phyloP scores from a whole-genome alignment of 2,888 invertebrate species.

The Mesochorus sp. region DNA sequence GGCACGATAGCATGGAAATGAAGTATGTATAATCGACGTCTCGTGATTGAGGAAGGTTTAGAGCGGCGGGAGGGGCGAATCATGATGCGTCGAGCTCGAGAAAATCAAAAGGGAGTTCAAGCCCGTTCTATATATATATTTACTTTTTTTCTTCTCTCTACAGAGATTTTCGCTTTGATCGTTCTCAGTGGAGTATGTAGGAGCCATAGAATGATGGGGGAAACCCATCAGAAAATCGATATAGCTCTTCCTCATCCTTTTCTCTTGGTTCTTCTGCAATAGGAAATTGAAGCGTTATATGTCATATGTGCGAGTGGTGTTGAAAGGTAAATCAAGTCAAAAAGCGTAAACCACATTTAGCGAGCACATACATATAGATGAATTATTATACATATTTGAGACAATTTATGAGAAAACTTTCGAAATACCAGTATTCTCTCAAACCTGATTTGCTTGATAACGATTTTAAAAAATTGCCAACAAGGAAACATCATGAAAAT shows the following conservation, averaged over 20 bases:
- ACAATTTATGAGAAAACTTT: neutral
- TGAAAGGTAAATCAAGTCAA: constrained; percentile 18
- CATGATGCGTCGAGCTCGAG: constrained; percentile 9
- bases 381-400: neutral
- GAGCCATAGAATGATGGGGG: constrained; percentile 15
- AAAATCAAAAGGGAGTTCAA: constrained; percentile 42
- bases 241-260: neutral
- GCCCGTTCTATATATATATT: constrained; percentile 5
- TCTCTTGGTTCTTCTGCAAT: constrained; percentile 2
- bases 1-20: constrained; percentile 36
- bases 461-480: too few species aligned
- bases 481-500: too few species aligned
- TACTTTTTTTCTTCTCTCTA: constrained; percentile 24
- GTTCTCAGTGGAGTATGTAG: constrained; percentile 12
- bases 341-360: constrained; percentile 12
- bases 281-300: constrained; percentile 34
- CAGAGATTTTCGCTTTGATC: constrained; percentile 48
- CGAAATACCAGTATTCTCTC: too few species aligned
- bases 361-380: neutral
- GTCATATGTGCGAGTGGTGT: neutral
- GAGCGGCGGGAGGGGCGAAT: neutral
- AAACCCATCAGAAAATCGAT: constrained; percentile 42
- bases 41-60: constrained; percentile 19
- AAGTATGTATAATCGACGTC: constrained; percentile 44
- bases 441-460: too few species aligned